Percentiles rank a stretch among this genome's conserved stretches.
These are phyloP conservation scores for Bovichtus diacanthus DNA, from an alignment of 2,797 vertebrate species.

Conservation along the genomic window DNA sequence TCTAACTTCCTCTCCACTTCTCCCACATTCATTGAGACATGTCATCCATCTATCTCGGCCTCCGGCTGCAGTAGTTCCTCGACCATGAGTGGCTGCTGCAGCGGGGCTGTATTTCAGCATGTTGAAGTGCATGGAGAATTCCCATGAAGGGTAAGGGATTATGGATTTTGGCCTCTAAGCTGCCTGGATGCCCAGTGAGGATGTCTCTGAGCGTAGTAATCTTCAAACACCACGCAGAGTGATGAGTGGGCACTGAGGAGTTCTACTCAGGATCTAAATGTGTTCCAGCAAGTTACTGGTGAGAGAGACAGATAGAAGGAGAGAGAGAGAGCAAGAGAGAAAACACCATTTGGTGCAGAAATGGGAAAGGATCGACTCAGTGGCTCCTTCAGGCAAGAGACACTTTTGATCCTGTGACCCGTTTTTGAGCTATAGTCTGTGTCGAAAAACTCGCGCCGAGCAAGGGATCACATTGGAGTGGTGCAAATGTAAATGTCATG, in stretches of 20 bases:
- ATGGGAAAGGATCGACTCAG: constrained; percentile 66
- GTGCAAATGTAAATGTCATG: constrained; percentile 75
- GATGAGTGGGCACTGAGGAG: constrained; percentile 84
- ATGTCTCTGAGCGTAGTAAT: constrained; percentile 85
- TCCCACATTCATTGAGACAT: constrained; percentile 77
- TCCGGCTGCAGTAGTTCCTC: constrained; percentile 68
- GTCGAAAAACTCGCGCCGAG: constrained; percentile 48
- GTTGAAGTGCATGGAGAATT: constrained; percentile 86
- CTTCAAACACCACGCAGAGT: constrained; percentile 85
- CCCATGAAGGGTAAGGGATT: constrained; percentile 87
- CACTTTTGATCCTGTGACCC: constrained; percentile 75
- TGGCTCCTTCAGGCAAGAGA: constrained; percentile 66
- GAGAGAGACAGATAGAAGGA: constrained; percentile 24
- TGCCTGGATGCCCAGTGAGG: constrained; percentile 84
- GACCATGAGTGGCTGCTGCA: constrained; percentile 74
- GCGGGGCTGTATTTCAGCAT: constrained; percentile 80
- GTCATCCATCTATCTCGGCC: constrained; percentile 80
- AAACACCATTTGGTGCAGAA: constrained; percentile 68
- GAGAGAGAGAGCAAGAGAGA: constrained; percentile 9
- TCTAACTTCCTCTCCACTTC: constrained; percentile 74
- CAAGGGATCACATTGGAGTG: constrained; percentile 52
- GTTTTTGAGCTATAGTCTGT: constrained; percentile 68
- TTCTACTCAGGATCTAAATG: constrained; percentile 83
- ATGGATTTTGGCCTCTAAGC: constrained; percentile 86
- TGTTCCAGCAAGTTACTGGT: constrained; percentile 79